These are phyloP conservation scores for Catocala nupta DNA, from an alignment of 2,888 invertebrate genomes.

Conservation along the genomic window DNA sequence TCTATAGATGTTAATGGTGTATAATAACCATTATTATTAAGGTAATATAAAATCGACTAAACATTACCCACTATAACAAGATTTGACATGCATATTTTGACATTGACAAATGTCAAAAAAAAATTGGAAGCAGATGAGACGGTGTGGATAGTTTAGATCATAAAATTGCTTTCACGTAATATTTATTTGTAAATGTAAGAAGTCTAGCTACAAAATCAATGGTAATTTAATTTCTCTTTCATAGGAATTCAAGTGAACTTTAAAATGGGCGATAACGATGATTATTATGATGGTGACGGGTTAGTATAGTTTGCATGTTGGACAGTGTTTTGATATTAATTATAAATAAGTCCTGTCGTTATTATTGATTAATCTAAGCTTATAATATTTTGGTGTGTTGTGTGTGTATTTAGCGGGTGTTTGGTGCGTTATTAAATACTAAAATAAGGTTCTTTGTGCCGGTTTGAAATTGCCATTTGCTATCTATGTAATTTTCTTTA, in stretches of 20 bases:
- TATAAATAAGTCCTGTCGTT: conserved; percentile 18
- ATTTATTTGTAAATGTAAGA: conserved; percentile 35
- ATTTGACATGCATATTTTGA: neutral
- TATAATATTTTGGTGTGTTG: conserved; percentile 8
- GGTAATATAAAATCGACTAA: too few species aligned
- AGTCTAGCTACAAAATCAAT: conserved; percentile 53
- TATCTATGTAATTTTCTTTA: neutral
- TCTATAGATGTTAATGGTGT: too few species aligned
- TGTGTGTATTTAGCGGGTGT: conserved; percentile 1
- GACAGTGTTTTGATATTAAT: conserved; percentile 38
- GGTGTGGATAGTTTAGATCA: conserved; percentile 38
- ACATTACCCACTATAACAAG: too few species aligned
- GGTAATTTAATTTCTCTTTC: conserved; percentile 64
- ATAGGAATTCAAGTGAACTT: conserved; percentile 47
- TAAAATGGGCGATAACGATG: conserved; percentile 80
- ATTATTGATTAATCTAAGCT: conserved; percentile 26
- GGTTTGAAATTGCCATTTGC: neutral
- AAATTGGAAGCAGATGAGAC: conserved; percentile 6
- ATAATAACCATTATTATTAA: too few species aligned
- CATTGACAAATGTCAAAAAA: conserved; percentile 24
- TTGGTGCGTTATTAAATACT: conserved; percentile 3
- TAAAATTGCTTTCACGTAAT: conserved; percentile 32
- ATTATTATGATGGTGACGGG: conserved; percentile 84
- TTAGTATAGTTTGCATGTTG: conserved; percentile 70
- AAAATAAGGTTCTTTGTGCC: neutral